A percentile compares a stretch with the other conserved stretches of the same genome.
Conservation (phyloP, 1,140 invertebrate genomes). For the Lasioglossum baleicum region DNA sequence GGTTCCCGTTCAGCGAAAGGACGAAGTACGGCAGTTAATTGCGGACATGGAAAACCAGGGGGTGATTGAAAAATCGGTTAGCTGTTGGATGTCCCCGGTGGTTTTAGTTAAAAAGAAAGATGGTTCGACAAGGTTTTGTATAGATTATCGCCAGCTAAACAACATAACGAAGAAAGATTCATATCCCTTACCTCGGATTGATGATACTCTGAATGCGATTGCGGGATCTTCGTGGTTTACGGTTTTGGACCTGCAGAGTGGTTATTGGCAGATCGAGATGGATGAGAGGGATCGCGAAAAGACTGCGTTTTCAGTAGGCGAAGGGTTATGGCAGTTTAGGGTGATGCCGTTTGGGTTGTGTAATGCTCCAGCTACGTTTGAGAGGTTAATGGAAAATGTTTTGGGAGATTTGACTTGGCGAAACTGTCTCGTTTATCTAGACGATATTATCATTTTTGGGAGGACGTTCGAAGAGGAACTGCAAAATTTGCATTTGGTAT, state of each 20-base stretch:
- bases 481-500: too few species aligned
- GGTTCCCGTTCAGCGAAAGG: too few species aligned
- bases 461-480: too few species aligned
- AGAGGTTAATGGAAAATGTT: too few species aligned
- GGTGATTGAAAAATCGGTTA: too few species aligned
- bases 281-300: constrained; percentile 64
- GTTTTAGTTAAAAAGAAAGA: too few species aligned
- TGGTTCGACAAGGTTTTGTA: constrained; percentile 74
- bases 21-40: too few species aligned
- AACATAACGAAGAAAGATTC: constrained; percentile 66
- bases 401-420: too few species aligned
- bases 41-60: too few species aligned
- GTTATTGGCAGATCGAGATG: constrained; percentile 75
- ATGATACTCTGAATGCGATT: constrained; percentile 56
- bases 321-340: constrained; percentile 59
- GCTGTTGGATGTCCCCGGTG: too few species aligned
- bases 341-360: constrained; percentile 61
- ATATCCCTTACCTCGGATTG: constrained; percentile 54
- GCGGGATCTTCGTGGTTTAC: constrained; percentile 56
- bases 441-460: too few species aligned
- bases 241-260: constrained; percentile 64
- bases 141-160: constrained; percentile 78
- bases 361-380: constrained; percentile 56
- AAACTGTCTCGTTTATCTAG: too few species aligned
- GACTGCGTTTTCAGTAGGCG: constrained; percentile 74